Evolutionary conservation across 2,888 invertebrate genomes (phyloP).

Genomic region (Norana najaformis): DNA sequence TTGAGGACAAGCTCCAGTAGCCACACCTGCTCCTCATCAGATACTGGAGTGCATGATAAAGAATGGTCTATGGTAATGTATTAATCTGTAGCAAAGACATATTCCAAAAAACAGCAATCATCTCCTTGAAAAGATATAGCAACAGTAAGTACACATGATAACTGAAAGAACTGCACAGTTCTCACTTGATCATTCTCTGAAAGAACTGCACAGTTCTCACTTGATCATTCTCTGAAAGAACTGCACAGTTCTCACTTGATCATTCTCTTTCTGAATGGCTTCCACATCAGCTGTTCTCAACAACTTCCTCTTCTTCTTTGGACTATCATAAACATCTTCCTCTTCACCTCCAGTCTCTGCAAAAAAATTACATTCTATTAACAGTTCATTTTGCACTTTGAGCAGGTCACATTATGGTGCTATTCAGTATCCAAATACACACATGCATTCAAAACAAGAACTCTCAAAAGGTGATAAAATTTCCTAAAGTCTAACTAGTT

Average conservation of each 20-base stretch:
- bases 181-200: too few species aligned
- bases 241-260: not conserved
- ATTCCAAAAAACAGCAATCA: too few species aligned
- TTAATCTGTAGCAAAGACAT: too few species aligned
- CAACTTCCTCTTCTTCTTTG: not conserved
- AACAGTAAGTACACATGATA: not conserved
- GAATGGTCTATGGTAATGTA: too few species aligned
- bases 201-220: too few species aligned
- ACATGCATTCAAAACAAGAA: not conserved
- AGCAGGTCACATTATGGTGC: not conserved
- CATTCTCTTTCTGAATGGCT: not conserved
- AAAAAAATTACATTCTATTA: not conserved
- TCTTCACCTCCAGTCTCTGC: not conserved
- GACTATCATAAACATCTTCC: not conserved
- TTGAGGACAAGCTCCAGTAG: too few species aligned
- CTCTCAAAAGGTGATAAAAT: not conserved
- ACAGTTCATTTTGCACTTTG: not conserved
- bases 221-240: too few species aligned
- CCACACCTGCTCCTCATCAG: too few species aligned
- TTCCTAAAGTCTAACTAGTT: too few species aligned
- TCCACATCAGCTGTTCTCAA: not conserved
- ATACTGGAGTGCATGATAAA: too few species aligned
- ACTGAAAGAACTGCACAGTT: too few species aligned
- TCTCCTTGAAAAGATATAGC: too few species aligned
- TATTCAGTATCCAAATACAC: not conserved